phyloP scores from a whole-genome alignment of 2,888 invertebrate species.

The Carcina quercana region DNA sequence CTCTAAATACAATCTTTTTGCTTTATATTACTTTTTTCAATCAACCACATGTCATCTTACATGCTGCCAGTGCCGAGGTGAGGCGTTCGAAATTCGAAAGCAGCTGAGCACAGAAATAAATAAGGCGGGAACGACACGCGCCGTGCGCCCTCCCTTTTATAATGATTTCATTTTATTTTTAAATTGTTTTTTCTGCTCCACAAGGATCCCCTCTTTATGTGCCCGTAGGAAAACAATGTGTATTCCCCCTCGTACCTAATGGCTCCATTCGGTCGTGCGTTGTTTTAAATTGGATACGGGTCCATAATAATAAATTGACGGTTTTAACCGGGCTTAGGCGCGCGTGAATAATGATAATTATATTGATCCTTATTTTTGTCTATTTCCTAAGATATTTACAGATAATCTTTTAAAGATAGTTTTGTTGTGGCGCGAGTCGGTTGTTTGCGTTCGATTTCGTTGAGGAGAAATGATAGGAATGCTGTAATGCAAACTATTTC shows the following conservation, averaged over 20 bases:
- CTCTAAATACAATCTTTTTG: constrained; percentile 16
- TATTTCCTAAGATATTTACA: too few relatives aligned
- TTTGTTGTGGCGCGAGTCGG: too few relatives aligned
- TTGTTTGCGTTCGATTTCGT: too few relatives aligned
- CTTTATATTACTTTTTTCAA: constrained; percentile 28
- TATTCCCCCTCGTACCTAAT: constrained; percentile 49
- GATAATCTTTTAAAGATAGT: too few relatives aligned
- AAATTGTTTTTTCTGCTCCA: constrained; percentile 71
- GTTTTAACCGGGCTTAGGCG: constrained; percentile 62
- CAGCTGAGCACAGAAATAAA: constrained; percentile 68
- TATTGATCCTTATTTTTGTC: constrained; percentile 59
- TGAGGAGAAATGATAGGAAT: too few relatives aligned
- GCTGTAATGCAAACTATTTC: too few relatives aligned
- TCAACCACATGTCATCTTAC: constrained; percentile 47
- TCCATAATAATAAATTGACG: constrained; percentile 71
- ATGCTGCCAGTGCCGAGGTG: constrained; percentile 24
- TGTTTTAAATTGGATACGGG: constrained; percentile 75
- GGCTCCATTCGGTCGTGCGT: constrained; percentile 61
- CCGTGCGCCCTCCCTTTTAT: constrained; percentile 64
- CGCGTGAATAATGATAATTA: constrained; percentile 69
- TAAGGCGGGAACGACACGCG: constrained; percentile 65
- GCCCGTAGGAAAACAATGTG: constrained; percentile 60
- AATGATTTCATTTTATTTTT: constrained; percentile 74
- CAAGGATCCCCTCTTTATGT: constrained; percentile 61
- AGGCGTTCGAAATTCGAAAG: constrained; percentile 48